Percentiles rank a stretch among this genome's conserved stretches.
Conservation (phyloP, 2,113 vertebrate genomes). For the Cervus canadensis region DNA sequence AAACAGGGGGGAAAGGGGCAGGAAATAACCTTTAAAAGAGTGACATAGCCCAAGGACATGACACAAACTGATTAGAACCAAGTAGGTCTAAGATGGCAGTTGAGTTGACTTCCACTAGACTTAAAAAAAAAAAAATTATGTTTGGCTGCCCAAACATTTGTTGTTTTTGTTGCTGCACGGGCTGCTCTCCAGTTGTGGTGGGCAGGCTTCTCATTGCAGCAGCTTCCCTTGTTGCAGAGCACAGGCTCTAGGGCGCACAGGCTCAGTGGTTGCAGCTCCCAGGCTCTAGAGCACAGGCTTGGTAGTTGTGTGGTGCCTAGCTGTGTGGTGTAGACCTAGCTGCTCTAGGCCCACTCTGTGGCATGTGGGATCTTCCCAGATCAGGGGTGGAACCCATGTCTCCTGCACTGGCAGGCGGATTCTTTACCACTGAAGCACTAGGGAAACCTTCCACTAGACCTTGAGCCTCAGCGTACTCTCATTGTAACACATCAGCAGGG, state of each 20-base stretch:
- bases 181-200: fast-evolving
- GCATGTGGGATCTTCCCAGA: neutral
- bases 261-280: neutral
- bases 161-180: fast-evolving
- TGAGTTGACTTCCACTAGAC: neutral
- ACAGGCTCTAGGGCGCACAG: neutral
- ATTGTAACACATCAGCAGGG: neutral
- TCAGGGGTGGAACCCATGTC: neutral
- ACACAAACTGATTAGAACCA: neutral
- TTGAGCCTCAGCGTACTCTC: neutral
- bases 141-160: neutral
- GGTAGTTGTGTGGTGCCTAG: neutral
- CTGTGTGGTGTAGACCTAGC: neutral
- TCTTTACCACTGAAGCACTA: neutral
- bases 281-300: neutral
- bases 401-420: neutral
- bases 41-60: neutral
- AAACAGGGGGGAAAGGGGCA: neutral
- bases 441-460: neutral
- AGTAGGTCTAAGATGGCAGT: neutral
- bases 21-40: neutral
- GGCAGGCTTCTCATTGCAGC: neutral
- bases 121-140: neutral
- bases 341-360: neutral
- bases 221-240: neutral